phyloP scores from a whole-genome alignment of 2,113 vertebrate species.

The Mirounga angustirostris region DNA sequence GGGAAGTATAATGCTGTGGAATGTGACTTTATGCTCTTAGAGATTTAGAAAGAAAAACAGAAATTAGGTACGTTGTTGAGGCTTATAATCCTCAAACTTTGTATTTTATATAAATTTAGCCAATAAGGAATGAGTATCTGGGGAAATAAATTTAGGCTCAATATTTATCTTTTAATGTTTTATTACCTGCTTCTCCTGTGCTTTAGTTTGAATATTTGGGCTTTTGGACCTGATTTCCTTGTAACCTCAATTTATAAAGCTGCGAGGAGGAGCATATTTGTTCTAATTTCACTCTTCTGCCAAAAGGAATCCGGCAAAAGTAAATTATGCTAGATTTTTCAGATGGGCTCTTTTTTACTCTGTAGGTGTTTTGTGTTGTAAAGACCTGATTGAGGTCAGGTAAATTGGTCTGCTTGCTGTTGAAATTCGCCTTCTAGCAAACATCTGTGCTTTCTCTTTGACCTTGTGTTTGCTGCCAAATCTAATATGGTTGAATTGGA shows the following conservation, averaged over 20 bases:
- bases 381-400: conserved; percentile 76
- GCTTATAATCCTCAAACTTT: conserved; percentile 66
- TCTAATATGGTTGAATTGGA: conserved; percentile 84
- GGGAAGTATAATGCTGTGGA: conserved; percentile 38
- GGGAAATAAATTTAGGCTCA: conserved; percentile 76
- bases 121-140: conserved; percentile 72
- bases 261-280: conserved; percentile 14
- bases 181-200: conserved; percentile 63
- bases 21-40: conserved; percentile 55
- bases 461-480: conserved; percentile 87
- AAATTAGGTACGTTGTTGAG: conserved; percentile 44
- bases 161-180: conserved; percentile 71
- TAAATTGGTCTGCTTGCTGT: conserved; percentile 87
- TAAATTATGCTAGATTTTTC: conserved; percentile 65
- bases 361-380: conserved; percentile 68
- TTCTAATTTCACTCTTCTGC: conserved; percentile 59
- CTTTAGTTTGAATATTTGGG: conserved; percentile 68
- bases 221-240: conserved; percentile 62
- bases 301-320: conserved; percentile 66
- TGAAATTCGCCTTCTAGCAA: conserved; percentile 87
- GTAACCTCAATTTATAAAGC: conserved; percentile 67
- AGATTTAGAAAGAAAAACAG: conserved; percentile 56
- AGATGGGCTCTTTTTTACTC: conserved; percentile 67
- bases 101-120: conserved; percentile 73
- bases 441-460: conserved; percentile 87